Base-by-base conservation (phyloP, 2,797 vertebrate species). In the Hemibagrus guttatus region DNA sequence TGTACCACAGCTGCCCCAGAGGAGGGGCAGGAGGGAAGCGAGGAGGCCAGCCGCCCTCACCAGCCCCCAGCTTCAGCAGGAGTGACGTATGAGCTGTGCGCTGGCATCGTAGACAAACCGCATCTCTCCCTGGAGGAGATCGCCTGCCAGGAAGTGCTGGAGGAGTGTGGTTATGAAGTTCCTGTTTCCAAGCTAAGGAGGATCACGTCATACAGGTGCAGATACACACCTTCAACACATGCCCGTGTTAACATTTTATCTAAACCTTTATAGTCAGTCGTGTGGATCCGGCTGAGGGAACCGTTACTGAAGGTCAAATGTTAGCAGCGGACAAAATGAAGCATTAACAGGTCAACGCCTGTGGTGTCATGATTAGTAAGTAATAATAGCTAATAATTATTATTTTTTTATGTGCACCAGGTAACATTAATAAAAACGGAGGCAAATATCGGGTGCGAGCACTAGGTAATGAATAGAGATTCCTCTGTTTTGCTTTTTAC, bases 91-190 rank as follows among this genome's bases (percentile, higher is more conserved):
- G 98, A 99, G 94, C 96, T 99, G 81, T 99, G 98, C 8, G 97
- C 97, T 0, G 97, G 98, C 76, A 95, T 98, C 52, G 94, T 98
- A 93, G 97, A 99, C 95, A 97, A 98, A 91, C 96, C 97, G 0
- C 88, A 95, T 86, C 96, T 97, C 59, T 96, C 97, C 0, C 93
- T 97, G 93, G 97, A 98, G 92, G 96, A 99, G 92, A 96, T 96
- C 75, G 98, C 97, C 52, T 94, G 97, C 71, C 95, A 95, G 92
- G 98, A 99, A 89, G 91, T 97, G 54, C 94, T 97, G 93, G 97
- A 99, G 91, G 97, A 99, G 93, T 99, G 98, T 16, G 98, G 98
- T 92, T 99, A 97, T 72, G 93, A 91, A 6, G 93, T 99, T 84
- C 92, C 95, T 0, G 88, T 92, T 54, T 89, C 94, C 0, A 95